These are phyloP conservation scores for Axinella damicornis DNA, from an alignment of 37 sponge, comb jelly and placozoan genomes.

Conservation along the genomic window DNA sequence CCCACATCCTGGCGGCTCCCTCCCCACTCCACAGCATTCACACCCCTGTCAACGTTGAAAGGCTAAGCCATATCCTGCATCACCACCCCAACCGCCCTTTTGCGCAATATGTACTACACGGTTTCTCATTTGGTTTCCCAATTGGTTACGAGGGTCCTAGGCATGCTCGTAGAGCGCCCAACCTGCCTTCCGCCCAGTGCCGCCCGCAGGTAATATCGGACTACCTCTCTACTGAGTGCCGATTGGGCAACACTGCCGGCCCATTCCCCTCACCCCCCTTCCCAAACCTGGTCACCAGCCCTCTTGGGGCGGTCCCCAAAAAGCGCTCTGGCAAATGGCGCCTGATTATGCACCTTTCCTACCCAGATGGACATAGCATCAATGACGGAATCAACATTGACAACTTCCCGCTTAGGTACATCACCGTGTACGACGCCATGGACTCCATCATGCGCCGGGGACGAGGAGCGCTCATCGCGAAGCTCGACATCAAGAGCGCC, in stretches of 20 bases:
- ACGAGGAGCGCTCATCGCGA: slow-evolving; percentile 1
- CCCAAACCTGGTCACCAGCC: background rate
- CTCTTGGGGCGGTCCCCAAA: background rate
- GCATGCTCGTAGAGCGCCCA: too few species aligned
- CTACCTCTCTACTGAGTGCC: background rate
- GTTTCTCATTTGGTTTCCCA: background rate
- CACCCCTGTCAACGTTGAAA: too few species aligned
- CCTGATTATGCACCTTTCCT: slow-evolving; percentile 4
- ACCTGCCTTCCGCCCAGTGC: background rate
- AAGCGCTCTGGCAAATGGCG: background rate
- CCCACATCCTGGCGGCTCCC: too few species aligned
- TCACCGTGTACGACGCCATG: background rate
- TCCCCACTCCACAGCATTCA: too few species aligned
- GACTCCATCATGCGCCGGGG: background rate
- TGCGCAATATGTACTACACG: background rate
- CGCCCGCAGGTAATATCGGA: background rate
- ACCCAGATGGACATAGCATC: slow-evolving; percentile 5
- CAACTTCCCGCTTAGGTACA: slow-evolving; percentile 12
- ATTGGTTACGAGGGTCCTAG: slow-evolving; percentile 3
- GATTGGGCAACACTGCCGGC: background rate
- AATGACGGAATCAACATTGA: slow-evolving; percentile 13
- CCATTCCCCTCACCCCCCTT: background rate
- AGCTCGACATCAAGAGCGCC: slow-evolving; percentile 5
- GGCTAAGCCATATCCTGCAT: too few species aligned
- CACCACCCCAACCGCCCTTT: background rate